A percentile compares a stretch with the other conserved stretches of the same genome.
phyloP scores from a whole-genome alignment of 53 echinoderm and acorn worm species.

The Antedon mediterranea region DNA sequence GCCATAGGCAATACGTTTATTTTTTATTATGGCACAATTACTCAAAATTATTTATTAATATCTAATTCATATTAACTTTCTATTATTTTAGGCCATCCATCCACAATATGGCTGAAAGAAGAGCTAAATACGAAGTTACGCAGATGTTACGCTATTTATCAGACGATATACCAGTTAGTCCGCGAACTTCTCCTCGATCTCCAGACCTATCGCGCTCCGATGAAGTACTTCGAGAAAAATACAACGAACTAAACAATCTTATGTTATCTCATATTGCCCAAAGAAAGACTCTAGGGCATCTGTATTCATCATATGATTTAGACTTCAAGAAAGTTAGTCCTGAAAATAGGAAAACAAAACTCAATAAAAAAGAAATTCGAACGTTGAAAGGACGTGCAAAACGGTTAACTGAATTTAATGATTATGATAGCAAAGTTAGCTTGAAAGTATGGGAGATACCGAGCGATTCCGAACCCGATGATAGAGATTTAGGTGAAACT shows the following conservation, averaged over 20 bases:
- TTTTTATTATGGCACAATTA: too few species aligned
- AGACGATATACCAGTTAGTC: constrained; percentile 2
- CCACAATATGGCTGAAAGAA: constrained; percentile 38
- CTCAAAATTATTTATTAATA: too few species aligned
- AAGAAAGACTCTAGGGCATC: not conserved
- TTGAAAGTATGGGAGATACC: not conserved
- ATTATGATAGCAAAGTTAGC: not conserved
- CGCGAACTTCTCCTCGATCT: constrained; percentile 7
- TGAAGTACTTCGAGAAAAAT: constrained; percentile 56
- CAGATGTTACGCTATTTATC: constrained; percentile 38
- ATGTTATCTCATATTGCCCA: constrained; percentile 28
- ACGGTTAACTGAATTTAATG: not conserved
- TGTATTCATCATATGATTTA: not conserved
- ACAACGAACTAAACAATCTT: constrained; percentile 48
- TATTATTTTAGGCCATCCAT: too few species aligned
- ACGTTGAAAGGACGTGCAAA: not conserved
- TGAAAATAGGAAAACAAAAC: not conserved
- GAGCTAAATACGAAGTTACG: constrained; percentile 48
- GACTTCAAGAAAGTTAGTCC: not conserved
- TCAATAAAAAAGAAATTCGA: not conserved
- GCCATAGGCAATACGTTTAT: too few species aligned
- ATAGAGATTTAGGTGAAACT: not conserved
- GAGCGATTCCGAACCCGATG: not conserved
- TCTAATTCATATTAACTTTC: too few species aligned
- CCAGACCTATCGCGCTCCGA: constrained; percentile 31